Percentiles rank a stretch among this genome's conserved stretches.
phyloP scores from a whole-genome alignment of 1,140 invertebrate species.

The Heliconius himera region DNA sequence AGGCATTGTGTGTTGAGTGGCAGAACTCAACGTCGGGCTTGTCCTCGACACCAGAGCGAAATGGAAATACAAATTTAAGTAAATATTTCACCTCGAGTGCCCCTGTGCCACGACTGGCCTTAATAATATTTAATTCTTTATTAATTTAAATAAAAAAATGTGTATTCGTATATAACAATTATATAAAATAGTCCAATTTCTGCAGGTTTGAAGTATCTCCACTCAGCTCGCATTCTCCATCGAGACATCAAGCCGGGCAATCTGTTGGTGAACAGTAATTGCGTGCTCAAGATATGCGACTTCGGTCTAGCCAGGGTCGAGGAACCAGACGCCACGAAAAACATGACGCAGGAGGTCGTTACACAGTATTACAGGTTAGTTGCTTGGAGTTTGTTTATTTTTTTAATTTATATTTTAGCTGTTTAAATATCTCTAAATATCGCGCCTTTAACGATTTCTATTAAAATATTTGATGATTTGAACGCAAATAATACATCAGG shows the following conservation, averaged over 20 bases:
- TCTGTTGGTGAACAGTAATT: constrained; percentile 98
- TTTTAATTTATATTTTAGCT: background rate
- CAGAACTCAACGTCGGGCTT: too few relatives aligned
- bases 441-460: too few relatives aligned
- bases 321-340: constrained; percentile 94
- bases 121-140: too few relatives aligned
- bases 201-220: constrained; percentile 97
- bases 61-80: too few relatives aligned
- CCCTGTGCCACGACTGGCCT: too few relatives aligned
- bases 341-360: constrained; percentile 99
- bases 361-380: constrained; percentile 95
- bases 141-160: background rate
- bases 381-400: background rate
- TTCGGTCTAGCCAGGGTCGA: constrained; percentile 97
- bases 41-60: too few relatives aligned
- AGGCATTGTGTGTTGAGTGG: too few relatives aligned
- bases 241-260: constrained; percentile 99
- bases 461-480: too few relatives aligned
- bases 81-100: too few relatives aligned
- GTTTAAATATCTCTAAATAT: background rate
- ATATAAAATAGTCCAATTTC: background rate
- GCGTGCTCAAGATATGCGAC: constrained; percentile 99
- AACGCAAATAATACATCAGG: too few relatives aligned
- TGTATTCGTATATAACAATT: background rate
- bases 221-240: constrained; percentile 98